Percentiles rank a stretch among this genome's conserved stretches.
These are phyloP conservation scores for Rhipidura dahli DNA, from an alignment of 2,113 vertebrate genomes.

Conservation along the genomic window DNA sequence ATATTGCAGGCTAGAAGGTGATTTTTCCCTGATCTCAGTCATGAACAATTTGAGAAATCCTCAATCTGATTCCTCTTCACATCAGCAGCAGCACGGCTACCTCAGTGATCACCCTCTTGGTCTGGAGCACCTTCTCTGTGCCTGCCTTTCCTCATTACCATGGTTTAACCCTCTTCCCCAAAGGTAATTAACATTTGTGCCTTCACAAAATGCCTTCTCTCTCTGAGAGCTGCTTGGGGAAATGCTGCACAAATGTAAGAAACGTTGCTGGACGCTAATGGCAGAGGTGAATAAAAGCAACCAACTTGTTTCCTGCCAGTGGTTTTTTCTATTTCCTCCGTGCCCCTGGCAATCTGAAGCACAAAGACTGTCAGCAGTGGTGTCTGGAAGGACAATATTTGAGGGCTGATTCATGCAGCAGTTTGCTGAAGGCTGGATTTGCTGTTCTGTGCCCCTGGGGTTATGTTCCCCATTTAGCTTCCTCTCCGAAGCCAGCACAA, in stretches of 20 bases:
- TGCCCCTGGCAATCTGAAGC: neutral
- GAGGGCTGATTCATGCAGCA: neutral
- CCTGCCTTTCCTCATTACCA: neutral
- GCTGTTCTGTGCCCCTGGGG: conserved; percentile 5
- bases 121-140: neutral
- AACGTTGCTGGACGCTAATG: neutral
- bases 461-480: conserved; percentile 14
- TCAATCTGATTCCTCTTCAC: neutral
- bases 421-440: conserved; percentile 17
- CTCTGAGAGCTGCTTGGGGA: neutral
- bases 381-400: conserved; percentile 4
- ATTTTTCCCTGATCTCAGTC: neutral
- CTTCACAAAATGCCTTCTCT: neutral
- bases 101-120: neutral
- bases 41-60: neutral
- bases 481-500: neutral
- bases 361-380: neutral
- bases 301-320: neutral
- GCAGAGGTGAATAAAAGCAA: neutral
- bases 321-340: neutral
- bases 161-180: neutral
- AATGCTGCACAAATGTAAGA: neutral
- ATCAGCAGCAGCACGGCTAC: neutral
- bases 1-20: neutral
- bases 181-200: neutral